Percentiles rank a stretch among this genome's conserved stretches.
These are phyloP conservation scores for Meiosimyza platycephala DNA, from an alignment of 2,888 invertebrate genomes.

Conservation along the genomic window DNA sequence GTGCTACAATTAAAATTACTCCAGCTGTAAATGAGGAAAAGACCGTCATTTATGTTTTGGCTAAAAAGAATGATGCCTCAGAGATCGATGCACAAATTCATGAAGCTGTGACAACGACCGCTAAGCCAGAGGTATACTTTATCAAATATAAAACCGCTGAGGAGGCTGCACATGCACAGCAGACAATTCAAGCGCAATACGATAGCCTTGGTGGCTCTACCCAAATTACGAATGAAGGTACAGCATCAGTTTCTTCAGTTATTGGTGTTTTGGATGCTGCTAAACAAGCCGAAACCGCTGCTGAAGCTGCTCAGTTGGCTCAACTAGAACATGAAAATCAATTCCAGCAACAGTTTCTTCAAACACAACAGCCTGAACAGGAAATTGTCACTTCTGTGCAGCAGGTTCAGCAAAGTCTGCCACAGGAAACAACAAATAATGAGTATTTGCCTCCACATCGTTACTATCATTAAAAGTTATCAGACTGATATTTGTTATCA, in stretches of 20 bases:
- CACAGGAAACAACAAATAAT: slow-evolving; percentile 23
- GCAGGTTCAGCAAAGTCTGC: background rate
- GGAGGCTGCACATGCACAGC: slow-evolving; percentile 51
- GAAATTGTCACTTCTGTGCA: background rate
- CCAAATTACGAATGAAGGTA: slow-evolving; percentile 47
- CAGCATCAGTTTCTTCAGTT: slow-evolving; percentile 47
- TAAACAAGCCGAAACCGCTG: slow-evolving; percentile 15
- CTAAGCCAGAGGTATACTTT: slow-evolving; percentile 52
- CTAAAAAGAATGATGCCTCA: slow-evolving; percentile 48
- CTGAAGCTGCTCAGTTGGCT: background rate
- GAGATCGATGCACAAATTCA: slow-evolving; percentile 46
- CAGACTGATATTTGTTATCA: too few species aligned
- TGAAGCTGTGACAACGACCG: slow-evolving; percentile 43
- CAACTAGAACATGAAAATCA: too few species aligned
- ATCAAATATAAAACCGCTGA: slow-evolving; percentile 51
- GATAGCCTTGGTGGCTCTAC: slow-evolving; percentile 50
- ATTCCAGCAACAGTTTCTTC: too few species aligned
- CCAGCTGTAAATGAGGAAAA: slow-evolving; percentile 51
- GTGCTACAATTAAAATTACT: slow-evolving; percentile 44
- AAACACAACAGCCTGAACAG: background rate
- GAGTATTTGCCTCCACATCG: slow-evolving; percentile 35
- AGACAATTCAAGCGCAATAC: slow-evolving; percentile 50
- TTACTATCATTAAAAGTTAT: slow-evolving; percentile 4
- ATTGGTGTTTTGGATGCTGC: slow-evolving; percentile 46
- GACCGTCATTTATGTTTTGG: slow-evolving; percentile 51